phyloP scores from a whole-genome alignment of 2,113 vertebrate genomes.

The Haemorhous mexicanus region DNA sequence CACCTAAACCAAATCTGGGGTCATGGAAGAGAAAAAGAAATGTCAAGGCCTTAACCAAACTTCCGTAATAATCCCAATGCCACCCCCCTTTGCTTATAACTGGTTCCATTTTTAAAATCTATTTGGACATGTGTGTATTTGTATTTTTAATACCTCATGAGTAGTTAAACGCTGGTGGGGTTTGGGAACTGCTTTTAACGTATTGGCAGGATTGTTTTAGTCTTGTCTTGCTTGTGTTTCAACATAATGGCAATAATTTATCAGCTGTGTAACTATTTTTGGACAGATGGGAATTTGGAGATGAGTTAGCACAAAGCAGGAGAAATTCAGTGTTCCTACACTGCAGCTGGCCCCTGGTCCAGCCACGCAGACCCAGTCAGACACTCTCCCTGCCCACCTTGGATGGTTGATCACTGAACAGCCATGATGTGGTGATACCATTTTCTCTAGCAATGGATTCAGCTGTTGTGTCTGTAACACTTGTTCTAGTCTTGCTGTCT shows the following conservation, averaged over 20 bases:
- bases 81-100: constrained; percentile 45
- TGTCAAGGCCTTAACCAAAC: constrained; percentile 69
- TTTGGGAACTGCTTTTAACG: constrained; percentile 49
- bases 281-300: constrained; percentile 39
- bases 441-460: constrained; percentile 60
- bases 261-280: constrained; percentile 56
- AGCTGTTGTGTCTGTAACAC: constrained; percentile 57
- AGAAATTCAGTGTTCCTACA: not conserved
- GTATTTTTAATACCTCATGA: constrained; percentile 78
- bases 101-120: constrained; percentile 56
- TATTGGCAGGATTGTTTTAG: constrained; percentile 52
- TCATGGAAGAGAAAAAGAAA: constrained; percentile 40
- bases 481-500: constrained; percentile 69
- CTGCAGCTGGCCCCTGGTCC: not conserved
- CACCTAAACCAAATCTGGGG: constrained; percentile 42
- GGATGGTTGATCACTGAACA: not conserved
- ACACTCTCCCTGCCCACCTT: not conserved
- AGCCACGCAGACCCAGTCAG: constrained; percentile 3
- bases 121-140: constrained; percentile 54
- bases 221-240: constrained; percentile 71
- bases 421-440: constrained; percentile 44
- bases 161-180: constrained; percentile 61
- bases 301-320: constrained; percentile 30
- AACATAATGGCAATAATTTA: constrained; percentile 81
- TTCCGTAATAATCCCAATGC: constrained; percentile 56